phyloP scores from a whole-genome alignment of 2,113 vertebrate genomes.

The Ibidorhyncha struthersii region DNA sequence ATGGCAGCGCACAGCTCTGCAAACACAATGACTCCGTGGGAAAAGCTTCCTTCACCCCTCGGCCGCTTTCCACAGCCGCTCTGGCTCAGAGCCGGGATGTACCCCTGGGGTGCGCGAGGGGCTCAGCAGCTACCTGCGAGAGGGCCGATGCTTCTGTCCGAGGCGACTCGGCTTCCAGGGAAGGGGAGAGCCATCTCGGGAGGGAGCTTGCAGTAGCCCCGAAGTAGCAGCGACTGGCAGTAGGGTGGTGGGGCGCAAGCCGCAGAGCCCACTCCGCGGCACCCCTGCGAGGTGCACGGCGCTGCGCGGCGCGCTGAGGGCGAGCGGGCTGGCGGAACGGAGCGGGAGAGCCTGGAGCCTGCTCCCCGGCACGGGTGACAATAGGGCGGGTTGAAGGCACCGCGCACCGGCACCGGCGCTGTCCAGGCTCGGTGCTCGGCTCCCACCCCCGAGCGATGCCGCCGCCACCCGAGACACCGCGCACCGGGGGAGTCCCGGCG shows the following conservation, averaged over 20 bases:
- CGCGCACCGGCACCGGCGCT: not conserved
- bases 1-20: not conserved
- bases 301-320: not conserved
- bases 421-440: not conserved
- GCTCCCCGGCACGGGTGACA: not conserved
- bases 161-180: not conserved
- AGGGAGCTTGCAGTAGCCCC: not conserved
- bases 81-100: not conserved
- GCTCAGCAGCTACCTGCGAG: not conserved
- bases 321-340: not conserved
- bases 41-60: not conserved
- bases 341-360: not conserved
- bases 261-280: rapidly evolving
- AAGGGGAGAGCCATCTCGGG: not conserved
- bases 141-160: not conserved
- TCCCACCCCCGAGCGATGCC: not conserved
- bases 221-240: not conserved
- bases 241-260: not conserved
- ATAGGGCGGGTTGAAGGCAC: not conserved
- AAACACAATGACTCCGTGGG: not conserved
- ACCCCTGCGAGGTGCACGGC: not conserved
- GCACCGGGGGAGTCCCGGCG: not conserved
- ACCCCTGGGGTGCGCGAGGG: rapidly evolving
- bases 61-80: not conserved
- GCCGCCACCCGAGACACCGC: not conserved